Conservation (phyloP, 2,113 vertebrate genomes). For the Vireo altiloquus region DNA sequence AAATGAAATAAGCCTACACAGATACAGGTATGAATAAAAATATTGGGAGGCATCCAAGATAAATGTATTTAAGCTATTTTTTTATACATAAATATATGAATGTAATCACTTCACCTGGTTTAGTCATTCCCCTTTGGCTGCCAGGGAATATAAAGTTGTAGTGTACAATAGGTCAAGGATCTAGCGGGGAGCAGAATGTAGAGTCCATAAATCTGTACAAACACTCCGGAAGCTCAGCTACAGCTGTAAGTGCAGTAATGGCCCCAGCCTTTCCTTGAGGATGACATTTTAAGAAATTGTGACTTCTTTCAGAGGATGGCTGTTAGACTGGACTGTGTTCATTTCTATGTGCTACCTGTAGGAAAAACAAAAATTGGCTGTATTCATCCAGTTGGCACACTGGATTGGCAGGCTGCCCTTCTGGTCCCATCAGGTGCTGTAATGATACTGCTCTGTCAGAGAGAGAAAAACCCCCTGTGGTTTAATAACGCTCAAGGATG, state of each 20-base stretch:
- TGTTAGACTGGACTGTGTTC: background rate
- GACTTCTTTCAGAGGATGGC: background rate
- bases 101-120: background rate
- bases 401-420: background rate
- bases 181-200: slow-evolving; percentile 1
- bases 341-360: background rate
- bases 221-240: background rate
- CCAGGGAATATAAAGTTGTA: background rate
- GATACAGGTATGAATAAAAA: background rate
- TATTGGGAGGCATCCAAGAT: background rate
- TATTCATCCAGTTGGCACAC: background rate
- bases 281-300: background rate
- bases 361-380: background rate
- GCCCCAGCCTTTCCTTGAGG: slow-evolving; percentile 6
- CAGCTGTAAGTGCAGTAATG: background rate
- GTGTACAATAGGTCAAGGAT: background rate
- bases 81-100: background rate
- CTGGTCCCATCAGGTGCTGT: background rate
- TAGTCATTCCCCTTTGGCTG: slow-evolving; percentile 3
- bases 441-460: background rate
- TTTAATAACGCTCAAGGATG: background rate
- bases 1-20: background rate
- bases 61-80: background rate
- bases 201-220: slow-evolving; percentile 3
- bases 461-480: background rate